Evolutionary conservation across 2,113 vertebrate genomes (phyloP), one percentile per base, ranked within the genome.

Genomic region (Acanthisitta chloris): DNA sequence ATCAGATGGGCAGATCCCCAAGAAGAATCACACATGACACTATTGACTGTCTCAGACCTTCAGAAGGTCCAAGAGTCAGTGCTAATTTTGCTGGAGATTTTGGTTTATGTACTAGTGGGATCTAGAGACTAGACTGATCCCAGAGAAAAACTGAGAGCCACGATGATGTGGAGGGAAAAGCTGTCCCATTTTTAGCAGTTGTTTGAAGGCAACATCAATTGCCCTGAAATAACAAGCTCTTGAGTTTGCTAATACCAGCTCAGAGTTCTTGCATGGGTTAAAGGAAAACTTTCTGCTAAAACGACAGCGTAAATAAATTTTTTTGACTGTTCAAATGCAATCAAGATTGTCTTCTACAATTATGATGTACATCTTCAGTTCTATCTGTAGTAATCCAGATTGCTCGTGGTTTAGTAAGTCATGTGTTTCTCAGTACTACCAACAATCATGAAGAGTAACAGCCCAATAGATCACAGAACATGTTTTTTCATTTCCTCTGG

Each of bases 401-500:
- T 88, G 42, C 31, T 91, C 10, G 77, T 9, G 16, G 8, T 87
- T 81, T 82, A 78, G 14, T 66, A 81, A 61, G 8, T 57, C 69
- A 16, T 79, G 16, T 48, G 17, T 66, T 61, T 90, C 18, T 61
- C 55, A 67, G 24, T 62, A 92, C 33, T 24, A 87, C 13, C 31
- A 48, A 61, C 1, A 3, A 28, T 65, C 10, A 31, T 33, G 57
- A 88, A 88, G 78, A 67, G 6, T 54, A 87, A 81, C 7, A 76
- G 65, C 4, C 42, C 52, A 43, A 48, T 15, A 84, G 34, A 74
- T 67, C 11, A 51, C 14, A 91, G 54, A 45, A 64, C 8, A 19
- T 7, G 28, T 12, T 36, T 85, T 83, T 94, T 82, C 48, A 54
- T 91, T 96, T 91, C 52, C 14, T 43, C 12, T n/a, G 18, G 13